A percentile compares a stretch with the other conserved stretches of the same genome.
Conservation (phyloP, 2,797 vertebrate species). For the Sitta carolinensis region DNA sequence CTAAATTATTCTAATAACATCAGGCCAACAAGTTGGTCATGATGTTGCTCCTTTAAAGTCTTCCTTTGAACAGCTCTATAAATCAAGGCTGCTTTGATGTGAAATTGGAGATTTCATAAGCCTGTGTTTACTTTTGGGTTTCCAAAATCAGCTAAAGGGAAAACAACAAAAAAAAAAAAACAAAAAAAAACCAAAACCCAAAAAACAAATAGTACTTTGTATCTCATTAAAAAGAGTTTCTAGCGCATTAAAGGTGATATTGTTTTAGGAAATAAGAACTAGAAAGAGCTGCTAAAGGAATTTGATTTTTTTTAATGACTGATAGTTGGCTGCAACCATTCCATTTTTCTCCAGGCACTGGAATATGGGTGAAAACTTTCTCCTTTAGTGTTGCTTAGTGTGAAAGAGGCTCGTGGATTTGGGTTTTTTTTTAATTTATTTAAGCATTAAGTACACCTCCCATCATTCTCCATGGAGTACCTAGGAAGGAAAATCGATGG, state of each 20-base stretch:
- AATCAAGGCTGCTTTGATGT: slow-evolving; percentile 64
- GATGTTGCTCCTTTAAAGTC: slow-evolving; percentile 58
- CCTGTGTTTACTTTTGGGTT: slow-evolving; percentile 57
- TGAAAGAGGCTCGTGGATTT: neutral
- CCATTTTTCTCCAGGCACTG: neutral
- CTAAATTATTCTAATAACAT: slow-evolving; percentile 55
- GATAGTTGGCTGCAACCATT: neutral
- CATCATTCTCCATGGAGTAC: neutral
- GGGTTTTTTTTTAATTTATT: neutral
- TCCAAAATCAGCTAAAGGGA: slow-evolving; percentile 64
- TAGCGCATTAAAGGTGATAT: slow-evolving; percentile 4
- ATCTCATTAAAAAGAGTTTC: slow-evolving; percentile 63
- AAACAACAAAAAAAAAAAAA: neutral
- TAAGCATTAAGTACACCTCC: neutral
- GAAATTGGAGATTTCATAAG: slow-evolving; percentile 65
- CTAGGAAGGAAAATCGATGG: neutral
- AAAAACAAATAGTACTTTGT: slow-evolving; percentile 56
- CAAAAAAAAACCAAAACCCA: neutral
- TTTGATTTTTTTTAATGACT: slow-evolving; percentile 6
- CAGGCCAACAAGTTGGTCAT: slow-evolving; percentile 65
- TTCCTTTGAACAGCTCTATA: slow-evolving; percentile 55
- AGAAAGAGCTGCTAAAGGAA: slow-evolving; percentile 3
- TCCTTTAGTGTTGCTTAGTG: neutral
- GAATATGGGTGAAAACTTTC: neutral
- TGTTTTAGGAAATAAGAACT: slow-evolving; percentile 54